Base-by-base conservation (phyloP, 2,888 invertebrate genomes). In the Stenotaenia linearis region DNA sequence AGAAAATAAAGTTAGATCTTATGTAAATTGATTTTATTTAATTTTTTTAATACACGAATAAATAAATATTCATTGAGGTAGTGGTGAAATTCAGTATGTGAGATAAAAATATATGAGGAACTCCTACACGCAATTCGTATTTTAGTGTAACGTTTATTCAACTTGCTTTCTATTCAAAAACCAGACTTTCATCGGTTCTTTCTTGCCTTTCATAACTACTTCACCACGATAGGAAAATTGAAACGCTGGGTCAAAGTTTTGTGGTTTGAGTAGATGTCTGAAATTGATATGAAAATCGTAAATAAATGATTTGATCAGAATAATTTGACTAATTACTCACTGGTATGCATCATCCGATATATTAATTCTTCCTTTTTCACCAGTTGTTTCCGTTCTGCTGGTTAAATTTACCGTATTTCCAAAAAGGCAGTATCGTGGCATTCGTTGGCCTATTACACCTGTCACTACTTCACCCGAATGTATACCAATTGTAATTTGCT, bases 381-480 rank as follows among this genome's bases (percentile, higher is more conserved):
- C 96, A 0, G 96, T 96, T 23, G 96, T 96, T 87, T 97, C 96
- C 0, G 96, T 96, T 81, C 96, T 90, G 86, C 95, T 96, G 79
- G 96, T 96, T 81, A 96, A 86, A 88, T 97, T 97, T 15, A 97
- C 96, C 0, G 96, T 96, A 87, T 97, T 96, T 6, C 96, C 96
- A 84, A 96, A 97, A 35, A 97, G 90, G 84, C 95, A 95, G 86
- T 95, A 96, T 32, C 96, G 91, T 0, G 96, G 96, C 93, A 96
- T 96, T 81, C 96, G 91, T 87, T 96, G 95, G 1, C 96, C 96
- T 82, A 96, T 96, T 7, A 96, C 96, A 15, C 96, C 96, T 0
- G 96, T 96, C 78, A 97, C 96, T 23, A 95, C 96, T 86, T 96
- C 96, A 0, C 96, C 96, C 1, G 95, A 94, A 85, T 97, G 96